Conservation (phyloP, 2,113 vertebrate genomes). For the Bos indicus region DNA sequence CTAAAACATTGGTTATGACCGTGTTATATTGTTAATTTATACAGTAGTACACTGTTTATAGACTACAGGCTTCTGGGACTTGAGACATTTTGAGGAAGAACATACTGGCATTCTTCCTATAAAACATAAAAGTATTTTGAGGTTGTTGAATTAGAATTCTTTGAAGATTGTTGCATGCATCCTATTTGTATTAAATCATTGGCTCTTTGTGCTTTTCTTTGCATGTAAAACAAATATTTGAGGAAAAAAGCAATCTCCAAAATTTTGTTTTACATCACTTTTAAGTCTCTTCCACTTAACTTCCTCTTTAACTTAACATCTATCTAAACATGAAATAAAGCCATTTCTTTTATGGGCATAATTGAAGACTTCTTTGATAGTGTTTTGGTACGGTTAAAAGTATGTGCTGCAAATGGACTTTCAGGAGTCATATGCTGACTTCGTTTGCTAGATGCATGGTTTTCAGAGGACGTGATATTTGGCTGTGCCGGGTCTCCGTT, state of each 20-base stretch:
- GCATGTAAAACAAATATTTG: background rate
- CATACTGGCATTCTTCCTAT: background rate
- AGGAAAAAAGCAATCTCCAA: background rate
- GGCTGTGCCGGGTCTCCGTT: background rate
- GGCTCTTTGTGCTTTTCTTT: background rate
- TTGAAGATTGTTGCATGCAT: background rate
- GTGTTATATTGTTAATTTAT: background rate
- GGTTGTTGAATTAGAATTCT: background rate
- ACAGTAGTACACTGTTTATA: background rate
- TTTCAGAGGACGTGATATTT: no score
- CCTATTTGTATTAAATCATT: background rate
- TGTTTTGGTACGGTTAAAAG: background rate
- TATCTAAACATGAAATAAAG: background rate
- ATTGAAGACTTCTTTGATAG: background rate
- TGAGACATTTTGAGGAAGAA: background rate
- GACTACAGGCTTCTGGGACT: background rate
- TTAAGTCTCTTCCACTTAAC: background rate
- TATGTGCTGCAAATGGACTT: background rate
- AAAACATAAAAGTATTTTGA: background rate
- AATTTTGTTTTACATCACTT: background rate
- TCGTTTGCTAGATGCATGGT: background rate
- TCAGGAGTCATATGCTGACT: background rate
- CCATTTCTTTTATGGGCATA: background rate
- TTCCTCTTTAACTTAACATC: background rate
- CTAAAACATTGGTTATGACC: background rate